phyloP scores from a whole-genome alignment of 2,888 invertebrate species.

The Gnatocerus cornutus region DNA sequence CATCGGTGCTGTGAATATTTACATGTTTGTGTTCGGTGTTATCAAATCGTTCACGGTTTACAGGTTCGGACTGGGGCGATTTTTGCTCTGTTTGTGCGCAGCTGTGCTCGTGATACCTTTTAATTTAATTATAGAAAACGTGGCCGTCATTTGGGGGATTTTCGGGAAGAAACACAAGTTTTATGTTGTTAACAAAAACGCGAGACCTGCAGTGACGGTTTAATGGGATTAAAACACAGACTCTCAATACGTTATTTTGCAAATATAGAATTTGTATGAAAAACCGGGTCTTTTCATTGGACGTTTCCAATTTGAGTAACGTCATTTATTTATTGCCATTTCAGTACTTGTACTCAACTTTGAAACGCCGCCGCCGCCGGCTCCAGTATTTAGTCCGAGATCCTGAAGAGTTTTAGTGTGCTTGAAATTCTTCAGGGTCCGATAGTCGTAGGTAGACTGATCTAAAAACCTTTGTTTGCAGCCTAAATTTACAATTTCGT shows the following conservation, averaged over 20 bases:
- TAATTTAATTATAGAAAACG: slow-evolving; percentile 94
- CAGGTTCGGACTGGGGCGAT: slow-evolving; percentile 86
- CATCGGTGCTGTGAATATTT: slow-evolving; percentile 94
- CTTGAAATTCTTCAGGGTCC: background rate
- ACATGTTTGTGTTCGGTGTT: slow-evolving; percentile 99
- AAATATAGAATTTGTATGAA: background rate
- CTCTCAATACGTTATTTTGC: background rate
- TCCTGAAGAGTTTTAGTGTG: too few species aligned
- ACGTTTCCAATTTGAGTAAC: too few species aligned
- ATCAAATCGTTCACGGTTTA: slow-evolving; percentile 94
- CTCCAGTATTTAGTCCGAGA: too few species aligned
- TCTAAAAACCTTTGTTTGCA: slow-evolving; percentile 1
- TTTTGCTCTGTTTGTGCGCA: slow-evolving; percentile 86
- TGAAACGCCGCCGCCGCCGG: too few species aligned
- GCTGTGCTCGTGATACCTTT: slow-evolving; percentile 94
- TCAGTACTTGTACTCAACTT: too few species aligned
- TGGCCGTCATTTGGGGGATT: slow-evolving; percentile 95
- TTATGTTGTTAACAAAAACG: slow-evolving; percentile 96
- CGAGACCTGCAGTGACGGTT: slow-evolving; percentile 80
- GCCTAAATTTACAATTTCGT: slow-evolving; percentile 19
- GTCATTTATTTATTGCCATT: too few species aligned
- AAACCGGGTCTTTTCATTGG: too few species aligned
- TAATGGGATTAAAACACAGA: slow-evolving; percentile 65
- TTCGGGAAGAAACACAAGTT: slow-evolving; percentile 97
- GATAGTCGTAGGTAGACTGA: background rate